Conservation (phyloP, 23 tunicate species). For the Trididemnum clinides region DNA sequence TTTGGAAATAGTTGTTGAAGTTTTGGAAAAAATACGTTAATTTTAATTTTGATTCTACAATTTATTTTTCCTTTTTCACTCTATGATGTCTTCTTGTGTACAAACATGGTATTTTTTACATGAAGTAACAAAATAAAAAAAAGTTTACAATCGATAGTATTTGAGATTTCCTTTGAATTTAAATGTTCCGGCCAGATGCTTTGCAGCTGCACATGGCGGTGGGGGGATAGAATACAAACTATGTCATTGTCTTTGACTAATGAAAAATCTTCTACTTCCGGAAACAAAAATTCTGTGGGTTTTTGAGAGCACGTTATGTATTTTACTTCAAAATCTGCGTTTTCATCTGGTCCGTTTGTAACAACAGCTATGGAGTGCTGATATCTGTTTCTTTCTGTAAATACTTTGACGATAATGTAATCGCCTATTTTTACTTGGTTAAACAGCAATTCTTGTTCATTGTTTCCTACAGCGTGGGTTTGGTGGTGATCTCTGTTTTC, state of each 20-base stretch:
- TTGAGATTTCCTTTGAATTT: neutral
- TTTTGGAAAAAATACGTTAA: too few species aligned
- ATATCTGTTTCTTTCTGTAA: neutral
- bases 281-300: neutral
- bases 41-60: too few species aligned
- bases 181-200: neutral
- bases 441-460: neutral
- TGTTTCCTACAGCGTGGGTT: too few species aligned
- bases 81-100: too few species aligned
- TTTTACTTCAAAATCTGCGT: neutral
- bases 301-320: neutral
- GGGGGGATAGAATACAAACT: neutral
- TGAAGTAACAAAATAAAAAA: too few species aligned
- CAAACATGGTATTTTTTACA: too few species aligned
- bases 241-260: neutral
- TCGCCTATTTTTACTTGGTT: neutral
- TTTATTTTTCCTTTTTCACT: too few species aligned
- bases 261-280: neutral
- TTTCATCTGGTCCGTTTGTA: neutral
- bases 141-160: neutral
- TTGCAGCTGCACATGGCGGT: neutral
- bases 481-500: neutral
- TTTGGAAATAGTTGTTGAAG: too few species aligned
- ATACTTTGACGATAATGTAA: neutral
- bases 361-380: neutral